Evolutionary conservation across 1,140 invertebrate genomes (phyloP).

Genomic region (Globodera ellingtonae): DNA sequence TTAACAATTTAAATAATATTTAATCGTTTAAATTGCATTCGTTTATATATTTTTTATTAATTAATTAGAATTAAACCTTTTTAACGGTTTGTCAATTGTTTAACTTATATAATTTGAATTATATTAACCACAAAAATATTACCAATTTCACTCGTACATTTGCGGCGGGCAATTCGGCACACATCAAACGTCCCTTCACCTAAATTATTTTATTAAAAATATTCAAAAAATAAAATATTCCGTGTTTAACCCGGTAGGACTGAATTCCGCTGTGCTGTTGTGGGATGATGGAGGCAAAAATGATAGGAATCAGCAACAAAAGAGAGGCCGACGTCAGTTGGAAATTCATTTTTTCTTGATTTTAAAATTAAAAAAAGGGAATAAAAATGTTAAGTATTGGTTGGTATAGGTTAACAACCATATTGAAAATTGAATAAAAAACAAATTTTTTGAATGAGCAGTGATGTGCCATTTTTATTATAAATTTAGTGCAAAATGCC

Average conservation of each 20-base stretch:
- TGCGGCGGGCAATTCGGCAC: slow-evolving; percentile 56
- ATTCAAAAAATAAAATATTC: background rate
- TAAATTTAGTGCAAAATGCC: background rate
- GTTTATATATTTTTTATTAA: no score
- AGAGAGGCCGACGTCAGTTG: slow-evolving; percentile 3
- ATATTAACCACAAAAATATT: background rate
- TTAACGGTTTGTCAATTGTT: no score
- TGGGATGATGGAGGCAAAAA: slow-evolving; percentile 46
- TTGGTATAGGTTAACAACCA: background rate
- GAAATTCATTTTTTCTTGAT: background rate
- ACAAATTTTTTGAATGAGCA: background rate
- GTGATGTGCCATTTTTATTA: background rate
- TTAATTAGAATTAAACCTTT: no score
- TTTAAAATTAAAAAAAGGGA: slow-evolving; percentile 21
- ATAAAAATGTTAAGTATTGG: background rate
- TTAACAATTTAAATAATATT: slow-evolving; percentile 4
- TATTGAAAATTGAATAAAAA: background rate
- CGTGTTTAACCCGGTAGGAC: slow-evolving; percentile 54
- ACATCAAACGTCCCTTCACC: slow-evolving; percentile 56
- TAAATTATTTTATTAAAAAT: slow-evolving; percentile 12
- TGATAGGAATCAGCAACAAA: slow-evolving; percentile 2
- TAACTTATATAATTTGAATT: no score
- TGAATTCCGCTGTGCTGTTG: slow-evolving; percentile 58
- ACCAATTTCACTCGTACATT: slow-evolving; percentile 54
- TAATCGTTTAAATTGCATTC: background rate